Evolutionary conservation across 2,888 invertebrate genomes (phyloP).

Genomic region (Copidosoma aretas): DNA sequence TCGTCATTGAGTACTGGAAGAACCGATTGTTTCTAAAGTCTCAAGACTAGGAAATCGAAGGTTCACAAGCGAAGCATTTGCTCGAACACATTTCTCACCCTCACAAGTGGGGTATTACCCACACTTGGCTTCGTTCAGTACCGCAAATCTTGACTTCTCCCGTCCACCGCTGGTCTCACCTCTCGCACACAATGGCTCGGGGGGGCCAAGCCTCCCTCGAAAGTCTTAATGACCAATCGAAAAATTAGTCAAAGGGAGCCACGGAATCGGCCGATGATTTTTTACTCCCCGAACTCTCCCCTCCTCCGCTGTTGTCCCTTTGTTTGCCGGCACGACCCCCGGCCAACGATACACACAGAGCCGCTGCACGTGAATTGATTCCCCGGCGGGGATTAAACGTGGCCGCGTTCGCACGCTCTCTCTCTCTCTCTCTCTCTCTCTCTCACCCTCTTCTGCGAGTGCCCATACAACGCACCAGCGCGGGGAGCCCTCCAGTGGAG

Average conservation of each 20-base stretch:
- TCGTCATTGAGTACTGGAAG: no score
- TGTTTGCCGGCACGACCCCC: slow-evolving; percentile 19
- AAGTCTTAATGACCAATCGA: slow-evolving; percentile 28
- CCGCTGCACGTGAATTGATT: slow-evolving; percentile 23
- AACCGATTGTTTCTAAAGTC: no score
- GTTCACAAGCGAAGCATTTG: no score
- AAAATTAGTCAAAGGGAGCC: slow-evolving; percentile 22
- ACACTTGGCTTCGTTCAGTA: background rate
- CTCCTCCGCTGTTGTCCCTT: slow-evolving; percentile 1
- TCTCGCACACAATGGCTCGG: background rate
- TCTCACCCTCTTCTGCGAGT: background rate
- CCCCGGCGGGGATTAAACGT: slow-evolving; percentile 34
- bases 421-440: slow-evolving; percentile 14
- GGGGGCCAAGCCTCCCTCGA: slow-evolving; percentile 9
- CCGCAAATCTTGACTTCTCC: slow-evolving; percentile 27
- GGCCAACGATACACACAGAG: slow-evolving; percentile 1
- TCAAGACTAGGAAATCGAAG: no score
- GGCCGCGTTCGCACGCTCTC: slow-evolving; percentile 6
- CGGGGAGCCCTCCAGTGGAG: slow-evolving; percentile 37
- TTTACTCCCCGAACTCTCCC: slow-evolving; percentile 5
- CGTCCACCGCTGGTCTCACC: background rate
- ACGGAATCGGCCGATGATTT: slow-evolving; percentile 4
- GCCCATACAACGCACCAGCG: background rate
- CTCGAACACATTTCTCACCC: no score
- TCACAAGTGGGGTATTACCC: no score